phyloP scores from a whole-genome alignment of 2,888 invertebrate genomes.

The Oscheius onirici region DNA sequence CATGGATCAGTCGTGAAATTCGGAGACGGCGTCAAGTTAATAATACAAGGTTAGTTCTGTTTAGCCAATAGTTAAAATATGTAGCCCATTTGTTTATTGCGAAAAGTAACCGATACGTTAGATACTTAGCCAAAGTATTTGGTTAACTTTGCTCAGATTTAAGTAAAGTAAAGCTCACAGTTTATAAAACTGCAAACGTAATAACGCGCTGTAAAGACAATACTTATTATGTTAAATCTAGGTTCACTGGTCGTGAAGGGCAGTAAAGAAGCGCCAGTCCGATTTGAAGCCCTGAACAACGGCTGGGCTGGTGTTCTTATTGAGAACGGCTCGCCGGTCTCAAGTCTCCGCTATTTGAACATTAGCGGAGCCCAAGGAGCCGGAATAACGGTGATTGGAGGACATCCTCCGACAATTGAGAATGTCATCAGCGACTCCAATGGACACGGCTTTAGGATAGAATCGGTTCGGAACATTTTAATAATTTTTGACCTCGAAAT shows the following conservation, averaged over 20 bases:
- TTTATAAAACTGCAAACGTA: no score
- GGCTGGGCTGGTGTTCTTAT: slow-evolving; percentile 43
- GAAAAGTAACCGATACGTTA: no score
- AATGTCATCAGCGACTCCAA: slow-evolving; percentile 41
- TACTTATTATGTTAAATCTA: no score
- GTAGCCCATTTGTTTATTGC: no score
- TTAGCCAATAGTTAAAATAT: no score
- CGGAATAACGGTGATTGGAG: slow-evolving; percentile 34
- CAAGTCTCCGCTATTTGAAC: slow-evolving; percentile 34
- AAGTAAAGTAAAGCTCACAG: no score
- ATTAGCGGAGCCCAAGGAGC: slow-evolving; percentile 37
- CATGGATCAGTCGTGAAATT: slow-evolving; percentile 12
- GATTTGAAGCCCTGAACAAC: slow-evolving; percentile 32
- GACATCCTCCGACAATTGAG: slow-evolving; percentile 34
- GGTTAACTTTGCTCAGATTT: no score
- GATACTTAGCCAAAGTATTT: no score
- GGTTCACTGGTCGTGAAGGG: slow-evolving; percentile 37
- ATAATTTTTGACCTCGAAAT: background rate
- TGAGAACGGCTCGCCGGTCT: slow-evolving; percentile 27
- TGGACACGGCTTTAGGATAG: slow-evolving; percentile 39
- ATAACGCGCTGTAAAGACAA: no score
- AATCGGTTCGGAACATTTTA: slow-evolving; percentile 1
- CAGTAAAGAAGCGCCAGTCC: slow-evolving; percentile 31
- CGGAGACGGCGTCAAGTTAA: slow-evolving; percentile 3
- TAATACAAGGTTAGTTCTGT: slow-evolving; percentile 23